Percentiles rank a stretch among this genome's conserved stretches.
Conservation (phyloP, 2,888 invertebrate genomes). For the Drosophila anomelani region DNA sequence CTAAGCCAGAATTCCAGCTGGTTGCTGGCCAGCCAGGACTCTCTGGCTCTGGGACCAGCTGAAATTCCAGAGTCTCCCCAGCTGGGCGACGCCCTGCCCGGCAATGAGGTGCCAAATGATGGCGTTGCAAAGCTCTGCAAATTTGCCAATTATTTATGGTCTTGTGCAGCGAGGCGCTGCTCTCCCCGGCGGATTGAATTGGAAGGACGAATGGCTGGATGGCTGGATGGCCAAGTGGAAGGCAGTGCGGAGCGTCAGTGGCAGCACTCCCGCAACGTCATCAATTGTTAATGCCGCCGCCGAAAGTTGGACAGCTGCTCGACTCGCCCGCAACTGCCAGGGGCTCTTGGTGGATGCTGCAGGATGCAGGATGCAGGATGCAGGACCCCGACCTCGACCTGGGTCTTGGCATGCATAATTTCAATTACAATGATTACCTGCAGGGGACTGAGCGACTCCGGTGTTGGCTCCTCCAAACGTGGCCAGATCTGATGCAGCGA, state of each 20-base stretch:
- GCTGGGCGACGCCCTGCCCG: background rate
- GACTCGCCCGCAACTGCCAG: slow-evolving; percentile 1
- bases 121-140: slow-evolving; percentile 35
- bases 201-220: background rate
- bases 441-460: slow-evolving; percentile 87
- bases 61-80: slow-evolving; percentile 4
- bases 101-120: slow-evolving; percentile 48
- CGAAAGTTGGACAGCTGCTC: slow-evolving; percentile 30
- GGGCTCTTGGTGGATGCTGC: slow-evolving; percentile 4
- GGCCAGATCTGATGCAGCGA: slow-evolving; percentile 95
- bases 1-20: background rate
- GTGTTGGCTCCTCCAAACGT: slow-evolving; percentile 87
- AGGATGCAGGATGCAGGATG: slow-evolving; percentile 12
- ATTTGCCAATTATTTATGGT: slow-evolving; percentile 54
- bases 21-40: background rate
- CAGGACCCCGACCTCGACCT: background rate
- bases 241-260: no score
- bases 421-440: slow-evolving; percentile 86
- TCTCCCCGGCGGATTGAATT: background rate
- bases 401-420: slow-evolving; percentile 21
- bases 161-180: slow-evolving; percentile 14
- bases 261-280: slow-evolving; percentile 8
- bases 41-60: background rate
- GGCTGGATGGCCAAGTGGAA: no score
- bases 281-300: slow-evolving; percentile 28